These are phyloP conservation scores for Microtus montanus DNA, from an alignment of 2,113 vertebrate species.

Conservation along the genomic window DNA sequence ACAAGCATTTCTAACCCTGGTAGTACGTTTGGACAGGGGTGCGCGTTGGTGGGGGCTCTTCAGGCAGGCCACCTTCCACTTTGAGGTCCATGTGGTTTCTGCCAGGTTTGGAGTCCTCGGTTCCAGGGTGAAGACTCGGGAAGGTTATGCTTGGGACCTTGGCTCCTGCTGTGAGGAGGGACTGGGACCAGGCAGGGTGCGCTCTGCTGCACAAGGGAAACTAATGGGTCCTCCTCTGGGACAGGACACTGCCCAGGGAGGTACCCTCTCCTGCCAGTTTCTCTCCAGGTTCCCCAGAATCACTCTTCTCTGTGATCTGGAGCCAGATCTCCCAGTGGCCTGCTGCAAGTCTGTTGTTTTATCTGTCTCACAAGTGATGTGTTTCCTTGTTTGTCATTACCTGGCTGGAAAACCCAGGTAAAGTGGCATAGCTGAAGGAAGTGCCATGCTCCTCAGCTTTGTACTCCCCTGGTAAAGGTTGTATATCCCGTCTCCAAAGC, in stretches of 20 bases:
- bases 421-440: background rate
- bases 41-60: constrained; percentile 61
- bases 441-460: background rate
- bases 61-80: constrained; percentile 74
- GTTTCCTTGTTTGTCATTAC: background rate
- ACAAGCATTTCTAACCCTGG: constrained; percentile 68
- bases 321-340: background rate
- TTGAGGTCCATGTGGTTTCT: constrained; percentile 65
- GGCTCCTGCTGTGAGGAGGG: constrained; percentile 32
- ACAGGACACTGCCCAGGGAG: background rate
- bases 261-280: background rate
- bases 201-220: background rate
- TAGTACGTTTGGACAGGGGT: constrained; percentile 81
- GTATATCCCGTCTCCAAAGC: background rate
- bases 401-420: background rate
- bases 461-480: too few species aligned
- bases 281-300: background rate
- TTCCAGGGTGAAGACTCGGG: constrained; percentile 63
- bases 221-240: background rate
- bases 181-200: background rate
- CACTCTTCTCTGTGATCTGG: fast-evolving
- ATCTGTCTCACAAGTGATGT: background rate
- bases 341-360: background rate
- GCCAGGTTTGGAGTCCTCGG: constrained; percentile 68
- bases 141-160: constrained; percentile 67